phyloP scores from a whole-genome alignment of 2,797 vertebrate genomes.

The Neostethus bicornis region DNA sequence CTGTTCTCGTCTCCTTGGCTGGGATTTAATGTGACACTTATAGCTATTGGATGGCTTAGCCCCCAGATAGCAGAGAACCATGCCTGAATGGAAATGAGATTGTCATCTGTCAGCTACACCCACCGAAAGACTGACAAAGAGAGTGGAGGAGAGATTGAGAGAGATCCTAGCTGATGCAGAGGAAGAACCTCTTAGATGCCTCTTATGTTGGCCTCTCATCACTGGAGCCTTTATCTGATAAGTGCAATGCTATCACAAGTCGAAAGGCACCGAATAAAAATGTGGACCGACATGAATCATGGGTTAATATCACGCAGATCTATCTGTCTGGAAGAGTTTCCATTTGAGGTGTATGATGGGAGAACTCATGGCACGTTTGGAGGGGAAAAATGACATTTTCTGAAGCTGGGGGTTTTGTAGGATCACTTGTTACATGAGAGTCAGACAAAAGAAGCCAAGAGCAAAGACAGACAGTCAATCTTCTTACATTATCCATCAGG shows the following conservation, averaged over 20 bases:
- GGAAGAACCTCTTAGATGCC: slow-evolving; percentile 40
- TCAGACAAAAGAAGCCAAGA: slow-evolving; percentile 16
- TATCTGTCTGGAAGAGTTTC: slow-evolving; percentile 31
- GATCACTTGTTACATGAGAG: slow-evolving; percentile 21
- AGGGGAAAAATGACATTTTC: slow-evolving; percentile 24
- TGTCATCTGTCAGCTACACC: slow-evolving; percentile 76
- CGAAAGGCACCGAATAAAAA: slow-evolving; percentile 51
- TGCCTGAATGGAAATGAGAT: slow-evolving; percentile 77
- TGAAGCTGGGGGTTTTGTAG: slow-evolving; percentile 7
- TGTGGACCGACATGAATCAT: slow-evolving; percentile 42
- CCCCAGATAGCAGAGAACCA: slow-evolving; percentile 65
- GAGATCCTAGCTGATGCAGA: slow-evolving; percentile 53
- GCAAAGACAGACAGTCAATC: not conserved
- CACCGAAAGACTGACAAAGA: slow-evolving; percentile 66
- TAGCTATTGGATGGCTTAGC: slow-evolving; percentile 75
- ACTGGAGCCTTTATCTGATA: slow-evolving; percentile 50
- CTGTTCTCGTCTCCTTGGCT: slow-evolving; percentile 63
- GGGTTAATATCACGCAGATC: slow-evolving; percentile 31
- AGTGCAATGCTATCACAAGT: slow-evolving; percentile 24
- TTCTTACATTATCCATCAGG: slow-evolving; percentile 2
- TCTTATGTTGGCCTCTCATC: slow-evolving; percentile 36
- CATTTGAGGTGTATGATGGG: slow-evolving; percentile 32
- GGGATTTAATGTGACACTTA: slow-evolving; percentile 80
- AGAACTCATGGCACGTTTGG: slow-evolving; percentile 24
- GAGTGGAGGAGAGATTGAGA: slow-evolving; percentile 58